Evolutionary conservation across 1,140 invertebrate genomes (phyloP).

Genomic region (Scylla paramamosain): DNA sequence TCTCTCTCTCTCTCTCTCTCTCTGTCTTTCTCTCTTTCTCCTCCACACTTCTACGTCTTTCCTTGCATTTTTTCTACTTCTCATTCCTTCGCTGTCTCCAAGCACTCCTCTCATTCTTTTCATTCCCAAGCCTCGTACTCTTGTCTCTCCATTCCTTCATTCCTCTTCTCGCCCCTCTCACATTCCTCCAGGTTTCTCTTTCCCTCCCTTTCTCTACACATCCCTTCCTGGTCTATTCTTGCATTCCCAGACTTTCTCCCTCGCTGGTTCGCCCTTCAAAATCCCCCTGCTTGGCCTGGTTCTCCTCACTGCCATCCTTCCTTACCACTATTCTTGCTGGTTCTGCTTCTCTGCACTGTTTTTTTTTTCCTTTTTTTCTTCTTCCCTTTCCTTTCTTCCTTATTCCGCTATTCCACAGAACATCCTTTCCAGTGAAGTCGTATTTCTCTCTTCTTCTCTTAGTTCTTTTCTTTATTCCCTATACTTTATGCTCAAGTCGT

Average conservation of each 20-base stretch:
- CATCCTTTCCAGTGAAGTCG: no score
- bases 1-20: neutral
- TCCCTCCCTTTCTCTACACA: neutral
- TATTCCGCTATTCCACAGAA: no score
- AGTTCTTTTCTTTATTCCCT: no score
- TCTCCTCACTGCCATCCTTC: no score
- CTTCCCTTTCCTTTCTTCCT: no score
- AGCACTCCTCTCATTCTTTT: neutral
- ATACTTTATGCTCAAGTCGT: no score
- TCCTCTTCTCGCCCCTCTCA: neutral
- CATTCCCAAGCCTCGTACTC: neutral
- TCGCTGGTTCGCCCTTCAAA: neutral
- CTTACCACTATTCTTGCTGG: neutral
- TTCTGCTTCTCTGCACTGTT: neutral
- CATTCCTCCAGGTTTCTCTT: neutral
- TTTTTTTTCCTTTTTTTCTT: neutral
- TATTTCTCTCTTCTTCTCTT: neutral
- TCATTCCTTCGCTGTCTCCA: neutral
- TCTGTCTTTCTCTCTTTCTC: neutral
- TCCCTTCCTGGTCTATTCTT: neutral
- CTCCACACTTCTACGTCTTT: neutral
- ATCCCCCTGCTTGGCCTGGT: neutral
- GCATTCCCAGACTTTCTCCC: neutral
- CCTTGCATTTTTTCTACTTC: neutral
- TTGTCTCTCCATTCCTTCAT: neutral